A percentile compares a stretch with the other conserved stretches of the same genome.
These are phyloP conservation scores for Cryptomyrus ogoouensis DNA, from an alignment of 2,113 vertebrate species.

Conservation along the genomic window DNA sequence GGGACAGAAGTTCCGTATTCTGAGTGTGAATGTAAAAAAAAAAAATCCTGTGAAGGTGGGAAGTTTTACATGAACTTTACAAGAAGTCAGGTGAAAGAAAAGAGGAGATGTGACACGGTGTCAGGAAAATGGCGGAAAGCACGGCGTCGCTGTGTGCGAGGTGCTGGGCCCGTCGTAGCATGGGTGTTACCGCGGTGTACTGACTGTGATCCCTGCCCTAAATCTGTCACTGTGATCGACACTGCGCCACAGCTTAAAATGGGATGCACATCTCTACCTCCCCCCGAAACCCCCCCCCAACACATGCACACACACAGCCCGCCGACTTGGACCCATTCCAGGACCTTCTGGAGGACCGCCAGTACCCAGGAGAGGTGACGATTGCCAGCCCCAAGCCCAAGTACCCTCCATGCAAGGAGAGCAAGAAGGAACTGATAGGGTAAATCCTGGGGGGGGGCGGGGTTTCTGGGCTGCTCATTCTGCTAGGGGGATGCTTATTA, in stretches of 20 bases:
- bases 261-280: conserved; percentile 22
- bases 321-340: conserved; percentile 91
- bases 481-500: background rate
- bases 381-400: conserved; percentile 92
- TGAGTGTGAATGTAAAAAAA: background rate
- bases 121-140: background rate
- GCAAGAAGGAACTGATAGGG: conserved; percentile 97
- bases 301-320: conserved; percentile 54
- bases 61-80: background rate
- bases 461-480: background rate
- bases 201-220: conserved; percentile 5
- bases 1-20: background rate
- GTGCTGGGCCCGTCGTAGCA: background rate
- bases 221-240: conserved; percentile 17
- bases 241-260: background rate
- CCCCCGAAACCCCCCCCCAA: conserved; percentile 15
- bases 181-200: background rate
- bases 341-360: conserved; percentile 86
- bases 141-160: background rate
- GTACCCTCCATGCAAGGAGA: conserved; percentile 89
- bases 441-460: conserved; percentile 64
- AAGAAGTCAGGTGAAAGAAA: background rate
- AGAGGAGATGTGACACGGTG: background rate
- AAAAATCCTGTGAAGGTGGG: background rate
- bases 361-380: conserved; percentile 80